Evolutionary conservation across 2,113 vertebrate genomes (phyloP).

Genomic region (Talpa occidentalis): DNA sequence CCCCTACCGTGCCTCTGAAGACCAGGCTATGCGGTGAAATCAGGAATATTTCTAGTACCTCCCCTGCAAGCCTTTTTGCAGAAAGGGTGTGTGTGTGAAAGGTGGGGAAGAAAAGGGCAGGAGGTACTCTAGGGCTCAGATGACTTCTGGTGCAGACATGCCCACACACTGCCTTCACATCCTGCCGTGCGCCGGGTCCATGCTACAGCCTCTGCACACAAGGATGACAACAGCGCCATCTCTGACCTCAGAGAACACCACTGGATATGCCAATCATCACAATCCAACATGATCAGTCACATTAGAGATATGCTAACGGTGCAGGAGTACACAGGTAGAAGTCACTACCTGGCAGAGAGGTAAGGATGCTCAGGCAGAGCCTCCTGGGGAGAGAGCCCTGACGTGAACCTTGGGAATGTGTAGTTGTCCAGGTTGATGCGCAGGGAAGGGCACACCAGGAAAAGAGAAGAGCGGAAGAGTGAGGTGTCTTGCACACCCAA

Average conservation of each 20-base stretch:
- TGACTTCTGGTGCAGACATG: not conserved
- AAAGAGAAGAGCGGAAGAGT: not conserved
- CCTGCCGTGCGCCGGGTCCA: accelerated
- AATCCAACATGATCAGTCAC: not conserved
- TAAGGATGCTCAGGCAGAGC: not conserved
- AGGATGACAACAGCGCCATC: not conserved
- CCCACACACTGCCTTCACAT: too few relatives aligned
- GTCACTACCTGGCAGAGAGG: not conserved
- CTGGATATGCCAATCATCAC: not conserved
- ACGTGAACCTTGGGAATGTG: not conserved
- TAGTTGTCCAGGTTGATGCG: not conserved
- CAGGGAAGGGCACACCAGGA: not conserved
- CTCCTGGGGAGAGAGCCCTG: not conserved
- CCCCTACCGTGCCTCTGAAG: not conserved
- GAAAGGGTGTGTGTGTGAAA: not conserved
- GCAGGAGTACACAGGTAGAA: not conserved
- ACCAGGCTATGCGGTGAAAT: not conserved
- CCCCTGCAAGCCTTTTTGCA: not conserved
- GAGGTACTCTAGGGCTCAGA: not conserved
- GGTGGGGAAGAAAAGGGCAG: not conserved
- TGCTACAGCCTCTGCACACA: not conserved
- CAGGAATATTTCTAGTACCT: not conserved
- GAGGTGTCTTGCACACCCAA: not conserved
- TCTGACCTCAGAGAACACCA: not conserved
- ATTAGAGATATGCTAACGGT: not conserved